Conservation (phyloP, 2,888 invertebrate species). For the Epsilonema sp. region DNA sequence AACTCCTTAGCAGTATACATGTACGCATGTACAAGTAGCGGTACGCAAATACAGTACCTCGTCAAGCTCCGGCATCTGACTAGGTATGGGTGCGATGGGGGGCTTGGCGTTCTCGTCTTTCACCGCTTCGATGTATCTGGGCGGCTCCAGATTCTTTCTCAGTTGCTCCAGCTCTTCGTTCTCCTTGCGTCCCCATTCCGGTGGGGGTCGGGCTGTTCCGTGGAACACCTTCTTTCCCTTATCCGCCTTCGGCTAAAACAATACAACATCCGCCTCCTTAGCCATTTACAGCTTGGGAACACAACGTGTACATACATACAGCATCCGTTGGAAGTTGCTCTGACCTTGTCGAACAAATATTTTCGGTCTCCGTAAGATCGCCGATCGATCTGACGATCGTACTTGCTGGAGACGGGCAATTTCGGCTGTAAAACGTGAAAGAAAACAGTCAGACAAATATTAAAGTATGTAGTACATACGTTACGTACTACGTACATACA, state of each 20-base stretch:
- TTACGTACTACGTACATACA: no score
- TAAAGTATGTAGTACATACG: no score
- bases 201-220: constrained; percentile 24
- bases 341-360: background rate
- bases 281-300: no score
- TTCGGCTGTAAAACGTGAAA: no score
- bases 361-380: constrained; percentile 19
- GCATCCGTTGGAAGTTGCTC: no score
- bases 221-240: constrained; percentile 15
- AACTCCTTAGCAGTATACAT: no score
- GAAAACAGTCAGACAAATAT: no score
- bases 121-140: constrained; percentile 27
- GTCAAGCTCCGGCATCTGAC: background rate
- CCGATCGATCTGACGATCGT: constrained; percentile 86
- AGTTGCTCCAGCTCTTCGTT: constrained; percentile 26
- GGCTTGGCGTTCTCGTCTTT: constrained; percentile 5
- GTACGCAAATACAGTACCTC: no score
- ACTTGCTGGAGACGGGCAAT: constrained; percentile 93
- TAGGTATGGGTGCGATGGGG: background rate
- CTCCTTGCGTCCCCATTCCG: constrained; percentile 27
- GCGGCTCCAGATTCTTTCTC: constrained; percentile 25
- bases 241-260: constrained; percentile 4
- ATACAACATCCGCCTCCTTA: background rate
- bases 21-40: no score
- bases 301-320: no score